Evolutionary conservation across 1,140 invertebrate genomes (phyloP).

Genomic region (Elysia chlorotica): DNA sequence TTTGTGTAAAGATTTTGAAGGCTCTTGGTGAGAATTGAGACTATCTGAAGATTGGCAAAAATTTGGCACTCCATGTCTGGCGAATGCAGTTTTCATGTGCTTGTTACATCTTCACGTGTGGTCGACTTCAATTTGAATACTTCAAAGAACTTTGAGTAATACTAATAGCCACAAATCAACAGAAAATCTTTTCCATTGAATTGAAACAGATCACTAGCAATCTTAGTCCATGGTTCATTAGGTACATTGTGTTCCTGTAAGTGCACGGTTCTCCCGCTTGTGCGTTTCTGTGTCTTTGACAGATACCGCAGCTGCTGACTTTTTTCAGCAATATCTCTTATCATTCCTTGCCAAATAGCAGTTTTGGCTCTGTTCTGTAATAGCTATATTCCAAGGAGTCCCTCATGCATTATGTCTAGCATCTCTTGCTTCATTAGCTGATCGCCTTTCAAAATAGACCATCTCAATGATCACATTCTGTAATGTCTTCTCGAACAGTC

Average conservation of each 20-base stretch:
- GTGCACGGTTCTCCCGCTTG: too few relatives aligned
- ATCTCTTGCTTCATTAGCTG: slow-evolving; percentile 49
- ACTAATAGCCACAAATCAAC: not conserved
- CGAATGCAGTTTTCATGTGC: not conserved
- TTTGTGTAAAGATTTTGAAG: not conserved
- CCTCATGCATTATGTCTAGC: slow-evolving; percentile 56
- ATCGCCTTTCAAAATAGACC: slow-evolving; percentile 55
- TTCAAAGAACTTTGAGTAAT: not conserved
- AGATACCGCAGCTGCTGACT: too few relatives aligned
- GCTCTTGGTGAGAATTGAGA: not conserved
- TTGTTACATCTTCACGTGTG: not conserved
- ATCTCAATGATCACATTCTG: slow-evolving; percentile 39
- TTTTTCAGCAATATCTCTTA: too few relatives aligned
- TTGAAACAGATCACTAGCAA: not conserved
- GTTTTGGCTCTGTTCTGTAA: slow-evolving; percentile 48
- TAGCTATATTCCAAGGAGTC: slow-evolving; percentile 62
- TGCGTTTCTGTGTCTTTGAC: too few relatives aligned
- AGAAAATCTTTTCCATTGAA: not conserved
- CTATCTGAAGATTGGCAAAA: not conserved
- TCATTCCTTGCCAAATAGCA: too few relatives aligned
- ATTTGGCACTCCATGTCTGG: not conserved
- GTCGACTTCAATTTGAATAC: not conserved
- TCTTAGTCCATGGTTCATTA: not conserved
- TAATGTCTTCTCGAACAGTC: slow-evolving; percentile 55
- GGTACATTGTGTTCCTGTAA: too few relatives aligned